Evolutionary conservation across 1,140 invertebrate species (phyloP).

Genomic region (Phenacoccus solenopsis): DNA sequence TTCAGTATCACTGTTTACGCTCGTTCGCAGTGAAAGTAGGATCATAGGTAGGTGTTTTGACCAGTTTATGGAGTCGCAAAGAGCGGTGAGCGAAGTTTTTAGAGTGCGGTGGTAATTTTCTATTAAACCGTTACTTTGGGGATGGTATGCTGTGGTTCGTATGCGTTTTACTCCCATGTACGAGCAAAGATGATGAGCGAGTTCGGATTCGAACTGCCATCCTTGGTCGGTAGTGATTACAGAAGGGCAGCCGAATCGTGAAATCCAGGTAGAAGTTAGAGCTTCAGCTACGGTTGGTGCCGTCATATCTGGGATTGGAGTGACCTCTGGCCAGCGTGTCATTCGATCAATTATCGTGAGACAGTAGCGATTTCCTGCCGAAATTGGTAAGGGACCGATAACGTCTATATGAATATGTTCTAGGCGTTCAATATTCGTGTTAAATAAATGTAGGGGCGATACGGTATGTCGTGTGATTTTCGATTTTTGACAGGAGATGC

Average conservation of each 20-base stretch:
- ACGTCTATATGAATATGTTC: too few species aligned
- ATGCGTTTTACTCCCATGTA: neutral
- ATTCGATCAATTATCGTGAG: too few species aligned
- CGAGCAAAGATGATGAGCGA: neutral
- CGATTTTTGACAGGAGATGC: too few species aligned
- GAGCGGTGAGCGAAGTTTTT: slow-evolving; percentile 25
- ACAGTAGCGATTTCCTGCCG: too few species aligned
- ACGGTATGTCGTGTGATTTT: too few species aligned
- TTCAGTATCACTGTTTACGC: slow-evolving; percentile 21
- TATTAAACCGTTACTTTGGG: slow-evolving; percentile 29
- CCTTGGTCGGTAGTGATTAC: slow-evolving; percentile 30
- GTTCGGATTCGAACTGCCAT: slow-evolving; percentile 29
- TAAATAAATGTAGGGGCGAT: too few species aligned
- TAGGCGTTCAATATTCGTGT: too few species aligned
- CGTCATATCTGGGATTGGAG: too few species aligned
- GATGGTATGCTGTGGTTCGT: slow-evolving; percentile 27
- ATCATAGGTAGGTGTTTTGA: neutral
- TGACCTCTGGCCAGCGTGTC: too few species aligned
- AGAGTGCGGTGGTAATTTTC: slow-evolving; percentile 30
- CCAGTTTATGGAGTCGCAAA: neutral
- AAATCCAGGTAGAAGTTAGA: slow-evolving; percentile 19
- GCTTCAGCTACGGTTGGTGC: too few species aligned
- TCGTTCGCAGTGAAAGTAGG: neutral
- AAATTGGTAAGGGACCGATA: too few species aligned
- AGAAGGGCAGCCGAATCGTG: slow-evolving; percentile 29